A percentile compares a stretch with the other conserved stretches of the same genome.
Conservation (phyloP, 2,797 vertebrate genomes). For the Podargus strigoides region DNA sequence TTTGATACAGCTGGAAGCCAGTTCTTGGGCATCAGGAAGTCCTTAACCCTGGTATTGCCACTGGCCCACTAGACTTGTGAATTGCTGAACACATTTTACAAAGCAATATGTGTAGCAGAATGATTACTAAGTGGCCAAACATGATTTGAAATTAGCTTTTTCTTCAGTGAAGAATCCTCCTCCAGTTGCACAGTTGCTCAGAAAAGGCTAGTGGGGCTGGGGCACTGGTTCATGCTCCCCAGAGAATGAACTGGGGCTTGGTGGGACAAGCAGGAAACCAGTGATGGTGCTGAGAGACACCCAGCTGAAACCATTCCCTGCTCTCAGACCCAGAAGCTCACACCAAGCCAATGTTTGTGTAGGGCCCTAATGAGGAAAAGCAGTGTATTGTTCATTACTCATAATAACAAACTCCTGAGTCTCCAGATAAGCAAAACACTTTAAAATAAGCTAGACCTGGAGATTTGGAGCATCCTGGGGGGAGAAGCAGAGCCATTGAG, state of each 20-base stretch:
- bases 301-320: background rate
- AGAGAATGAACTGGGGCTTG: background rate
- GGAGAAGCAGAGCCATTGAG: background rate
- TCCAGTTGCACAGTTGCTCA: rapidly evolving
- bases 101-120: background rate
- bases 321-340: background rate
- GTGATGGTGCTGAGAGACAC: background rate
- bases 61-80: background rate
- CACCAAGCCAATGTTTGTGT: background rate
- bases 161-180: background rate
- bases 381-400: background rate
- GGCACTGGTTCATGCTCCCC: rapidly evolving
- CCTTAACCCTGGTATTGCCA: background rate
- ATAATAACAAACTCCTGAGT: background rate
- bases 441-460: background rate
- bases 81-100: background rate
- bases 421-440: background rate
- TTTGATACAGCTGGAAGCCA: background rate
- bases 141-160: background rate
- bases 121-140: background rate
- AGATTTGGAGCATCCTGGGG: background rate
- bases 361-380: background rate
- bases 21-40: background rate
- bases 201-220: background rate
- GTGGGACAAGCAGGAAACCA: background rate